Percentiles rank a stretch among this genome's conserved stretches.
phyloP scores from a whole-genome alignment of 2,797 vertebrate genomes.

The Gastrophryne carolinensis region DNA sequence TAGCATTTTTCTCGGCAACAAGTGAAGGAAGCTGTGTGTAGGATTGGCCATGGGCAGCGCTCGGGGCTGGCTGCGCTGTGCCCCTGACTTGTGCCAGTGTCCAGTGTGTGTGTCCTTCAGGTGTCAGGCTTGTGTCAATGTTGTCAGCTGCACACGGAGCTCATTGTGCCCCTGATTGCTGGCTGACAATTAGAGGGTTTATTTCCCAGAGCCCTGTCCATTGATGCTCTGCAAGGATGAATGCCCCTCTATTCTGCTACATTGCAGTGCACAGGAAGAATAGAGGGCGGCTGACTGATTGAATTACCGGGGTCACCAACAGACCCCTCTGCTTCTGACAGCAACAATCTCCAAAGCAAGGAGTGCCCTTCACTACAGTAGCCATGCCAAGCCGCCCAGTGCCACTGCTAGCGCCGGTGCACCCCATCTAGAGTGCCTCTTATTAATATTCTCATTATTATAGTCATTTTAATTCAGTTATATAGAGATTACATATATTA shows the following conservation, averaged over 20 bases:
- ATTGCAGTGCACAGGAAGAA: slow-evolving; percentile 24
- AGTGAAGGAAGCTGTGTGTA: no score
- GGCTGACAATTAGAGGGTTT: slow-evolving; percentile 33
- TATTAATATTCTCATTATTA: no score
- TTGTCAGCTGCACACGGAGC: neutral
- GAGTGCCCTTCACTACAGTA: neutral
- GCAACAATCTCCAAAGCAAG: slow-evolving; percentile 4
- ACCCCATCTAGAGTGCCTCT: no score
- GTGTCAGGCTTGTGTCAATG: slow-evolving; percentile 2
- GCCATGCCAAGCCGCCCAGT: no score
- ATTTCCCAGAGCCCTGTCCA: slow-evolving; percentile 32
- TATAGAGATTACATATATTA: no score
- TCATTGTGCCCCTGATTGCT: slow-evolving; percentile 30
- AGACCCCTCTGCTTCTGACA: slow-evolving; percentile 42
- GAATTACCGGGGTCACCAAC: slow-evolving; percentile 55
- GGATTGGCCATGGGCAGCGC: no score
- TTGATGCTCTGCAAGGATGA: slow-evolving; percentile 15
- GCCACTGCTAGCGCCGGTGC: no score
- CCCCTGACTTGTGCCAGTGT: neutral
- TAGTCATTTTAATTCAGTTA: no score
- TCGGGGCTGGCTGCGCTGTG: neutral
- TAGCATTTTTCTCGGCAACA: no score
- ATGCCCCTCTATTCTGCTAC: slow-evolving; percentile 32
- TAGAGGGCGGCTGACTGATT: slow-evolving; percentile 36
- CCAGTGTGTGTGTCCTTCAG: neutral